Base-by-base conservation (phyloP, 2,797 vertebrate species). In the Odontamblyopus rebecca region DNA sequence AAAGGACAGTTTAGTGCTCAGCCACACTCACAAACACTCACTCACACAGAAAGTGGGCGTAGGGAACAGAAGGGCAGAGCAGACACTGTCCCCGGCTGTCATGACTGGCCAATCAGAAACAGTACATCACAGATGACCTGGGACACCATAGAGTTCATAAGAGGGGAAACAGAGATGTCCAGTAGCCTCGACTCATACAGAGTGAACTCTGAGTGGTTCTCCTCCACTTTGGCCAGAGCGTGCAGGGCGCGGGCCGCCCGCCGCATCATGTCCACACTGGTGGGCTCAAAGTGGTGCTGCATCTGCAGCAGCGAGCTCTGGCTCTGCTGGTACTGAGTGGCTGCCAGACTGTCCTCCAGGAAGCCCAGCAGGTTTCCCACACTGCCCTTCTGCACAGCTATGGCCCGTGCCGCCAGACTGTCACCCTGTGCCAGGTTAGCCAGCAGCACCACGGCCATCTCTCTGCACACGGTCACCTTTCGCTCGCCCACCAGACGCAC, bases 231-330 rank as follows among this genome's bases (percentile, higher is more conserved):
- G 77, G 98, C 98, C 86, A 99, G 93, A 82, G 98, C 98, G 30
- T 98, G 96, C 91, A 99, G 93, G 5, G 97, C 98, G 32, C 97
- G 95, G 53, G 98, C 98, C 2, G 98, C 98, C 86, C 98, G 94
- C 88, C 97, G 95, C 98, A 99, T 99, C 98, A 99, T 99, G 96
- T 99, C 98, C 94, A 97, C 96, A 57, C 98, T 99, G 56, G 97
- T 97, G 76, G 98, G 97, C 93, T 99, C 98, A 63, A 98, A 97
- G 86, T 95, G 96, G 69, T 87, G 84, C 90, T 97, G 97, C 94
- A 98, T 94, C 88, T 98, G 97, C 73, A 98, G 92, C 91, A 98
- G 86, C 72, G 95, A 91, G 63, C 95, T 93, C 91, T 98, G 97
- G 94, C 95, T 97, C 91, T 99, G 98, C 81, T 98, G 98, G 92